A percentile compares a stretch with the other conserved stretches of the same genome.
phyloP scores from a whole-genome alignment of 1,140 invertebrate genomes.

The Zaprionus africanus region DNA sequence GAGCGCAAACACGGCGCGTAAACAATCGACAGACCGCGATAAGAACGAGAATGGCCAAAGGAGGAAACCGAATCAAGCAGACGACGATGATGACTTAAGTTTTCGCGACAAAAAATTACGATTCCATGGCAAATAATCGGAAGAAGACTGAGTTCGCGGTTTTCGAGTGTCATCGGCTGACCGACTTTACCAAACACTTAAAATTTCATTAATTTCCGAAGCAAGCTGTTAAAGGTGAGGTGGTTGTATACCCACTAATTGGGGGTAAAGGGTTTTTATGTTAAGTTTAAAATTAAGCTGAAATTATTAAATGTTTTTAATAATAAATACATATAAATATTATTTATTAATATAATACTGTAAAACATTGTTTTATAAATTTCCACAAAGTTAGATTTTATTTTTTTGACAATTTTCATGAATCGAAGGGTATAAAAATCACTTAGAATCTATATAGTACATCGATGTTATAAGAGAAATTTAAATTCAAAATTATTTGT shows the following conservation, averaged over 20 bases:
- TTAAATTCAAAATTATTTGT: no score
- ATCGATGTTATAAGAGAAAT: no score
- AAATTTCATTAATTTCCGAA: constrained; percentile 15
- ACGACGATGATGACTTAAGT: constrained; percentile 24
- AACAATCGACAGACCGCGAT: constrained; percentile 51
- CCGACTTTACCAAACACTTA: constrained; percentile 9
- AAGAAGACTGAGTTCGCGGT: background rate
- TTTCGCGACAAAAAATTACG: constrained; percentile 15
- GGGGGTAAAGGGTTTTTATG: background rate
- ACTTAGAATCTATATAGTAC: no score
- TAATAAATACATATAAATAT: no score
- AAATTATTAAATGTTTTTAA: no score
- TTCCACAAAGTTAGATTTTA: no score
- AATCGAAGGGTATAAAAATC: no score
- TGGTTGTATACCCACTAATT: background rate
- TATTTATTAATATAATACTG: no score
- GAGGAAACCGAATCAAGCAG: background rate
- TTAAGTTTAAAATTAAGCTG: background rate
- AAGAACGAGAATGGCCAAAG: constrained; percentile 24
- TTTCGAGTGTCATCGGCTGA: constrained; percentile 10
- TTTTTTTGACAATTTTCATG: no score
- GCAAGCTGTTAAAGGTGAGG: background rate
- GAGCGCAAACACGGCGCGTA: constrained; percentile 45
- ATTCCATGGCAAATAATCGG: constrained; percentile 7
- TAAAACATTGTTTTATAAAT: no score